Base-by-base conservation (phyloP, 2,113 vertebrate species). In the Pteronura brasiliensis region DNA sequence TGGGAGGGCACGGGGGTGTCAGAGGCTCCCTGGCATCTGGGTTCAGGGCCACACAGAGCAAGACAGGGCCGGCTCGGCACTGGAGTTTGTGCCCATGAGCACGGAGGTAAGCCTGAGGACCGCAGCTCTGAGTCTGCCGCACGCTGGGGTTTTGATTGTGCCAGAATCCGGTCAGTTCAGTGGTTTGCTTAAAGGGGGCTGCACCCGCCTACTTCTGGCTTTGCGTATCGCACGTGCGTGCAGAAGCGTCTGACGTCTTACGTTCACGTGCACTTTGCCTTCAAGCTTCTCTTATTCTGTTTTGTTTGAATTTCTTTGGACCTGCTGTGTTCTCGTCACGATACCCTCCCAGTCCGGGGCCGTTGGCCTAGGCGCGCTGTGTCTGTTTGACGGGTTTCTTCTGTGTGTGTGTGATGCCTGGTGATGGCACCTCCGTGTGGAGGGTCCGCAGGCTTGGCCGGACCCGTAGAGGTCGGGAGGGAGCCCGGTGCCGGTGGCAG, bases 151-250 rank as follows among this genome's bases (percentile, higher is more conserved):
- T 23, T 42, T 13, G 4, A 0, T n/a, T 3, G 61, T 14, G 69
- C 36, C 29, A 61, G 49, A 59, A 7, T 23, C 23, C 1, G 6
- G 34, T 23, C 1, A 49, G 76, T 15, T 42, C 2, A 1, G 0
- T 39, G 47, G 23, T 47, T 69, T 36, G 34, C 55, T 13, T 1
- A 20, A 77, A 49, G 55, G 69, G 36, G 47, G 3, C 27, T 15
- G 4, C 4, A 20, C 14, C 71, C 47, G 0, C 3, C 2, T 1
- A 0, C 27, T 52, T 3, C 9, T 1, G 4, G 47, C 27, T 9
- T 27, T 77, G 31, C 71, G 21, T 1, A 23, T 9, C 34, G 12
- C 29, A 34, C 1, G 4, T 12, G 20, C 27, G 8, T 12, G 4
- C 49, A 18, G 79, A 72, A 4, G 9, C 12, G 21, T 34, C 42